These are phyloP conservation scores for Hyla sarda DNA, from an alignment of 2,113 vertebrate genomes.

Conservation along the genomic window DNA sequence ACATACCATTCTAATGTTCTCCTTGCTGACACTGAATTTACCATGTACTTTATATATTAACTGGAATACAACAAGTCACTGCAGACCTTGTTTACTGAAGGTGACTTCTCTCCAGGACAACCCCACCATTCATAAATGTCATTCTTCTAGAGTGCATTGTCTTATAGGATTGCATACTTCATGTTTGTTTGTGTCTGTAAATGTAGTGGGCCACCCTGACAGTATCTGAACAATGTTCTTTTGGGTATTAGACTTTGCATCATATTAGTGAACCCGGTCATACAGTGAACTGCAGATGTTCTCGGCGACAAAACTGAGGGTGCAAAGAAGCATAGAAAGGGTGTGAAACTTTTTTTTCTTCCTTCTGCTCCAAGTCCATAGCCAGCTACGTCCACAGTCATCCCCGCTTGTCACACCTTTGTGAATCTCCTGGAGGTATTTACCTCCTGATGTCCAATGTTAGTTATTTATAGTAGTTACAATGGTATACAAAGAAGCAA, in stretches of 20 bases:
- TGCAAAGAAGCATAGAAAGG: conserved; percentile 15
- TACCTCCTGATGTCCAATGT: not conserved
- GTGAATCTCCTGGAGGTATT: not conserved
- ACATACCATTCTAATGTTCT: not conserved
- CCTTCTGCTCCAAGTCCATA: not conserved
- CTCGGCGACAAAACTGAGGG: not conserved
- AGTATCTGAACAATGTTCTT: not conserved
- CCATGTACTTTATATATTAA: not conserved
- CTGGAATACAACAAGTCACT: not conserved
- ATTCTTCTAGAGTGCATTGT: conserved; percentile 9
- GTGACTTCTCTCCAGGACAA: not conserved
- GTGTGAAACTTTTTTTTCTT: not conserved
- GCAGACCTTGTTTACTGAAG: conserved; percentile 2
- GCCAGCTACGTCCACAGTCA: not conserved
- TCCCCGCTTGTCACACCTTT: not conserved
- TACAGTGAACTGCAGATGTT: conserved; percentile 5
- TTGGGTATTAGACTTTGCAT: not conserved
- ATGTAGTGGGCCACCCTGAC: not conserved
- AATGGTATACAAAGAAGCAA: conserved; percentile 18
- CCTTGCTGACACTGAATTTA: not conserved
- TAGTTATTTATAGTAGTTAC: not conserved
- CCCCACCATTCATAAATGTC: not conserved
- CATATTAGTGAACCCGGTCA: not conserved
- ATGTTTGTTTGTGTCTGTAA: not conserved
- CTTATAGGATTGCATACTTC: not conserved